A percentile compares a stretch with the other conserved stretches of the same genome.
phyloP scores from a whole-genome alignment of 2,888 invertebrate species.

The Sclerodermus sp. region DNA sequence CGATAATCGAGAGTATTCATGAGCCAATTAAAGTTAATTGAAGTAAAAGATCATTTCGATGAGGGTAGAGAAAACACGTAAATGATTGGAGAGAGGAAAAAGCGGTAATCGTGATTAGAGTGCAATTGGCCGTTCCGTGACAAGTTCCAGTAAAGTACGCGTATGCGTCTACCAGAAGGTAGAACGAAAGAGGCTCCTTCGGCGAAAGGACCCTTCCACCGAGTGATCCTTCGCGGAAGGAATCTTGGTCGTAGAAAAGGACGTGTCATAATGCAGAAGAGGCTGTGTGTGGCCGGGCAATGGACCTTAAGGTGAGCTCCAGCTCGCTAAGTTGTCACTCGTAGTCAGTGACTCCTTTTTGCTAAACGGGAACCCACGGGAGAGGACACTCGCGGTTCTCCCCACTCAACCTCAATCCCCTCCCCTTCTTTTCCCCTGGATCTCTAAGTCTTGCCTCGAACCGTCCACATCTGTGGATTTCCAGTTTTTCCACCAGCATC shows the following conservation, averaged over 20 bases:
- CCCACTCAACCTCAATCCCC: slow-evolving; percentile 14
- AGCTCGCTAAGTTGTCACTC: slow-evolving; percentile 56
- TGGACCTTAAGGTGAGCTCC: slow-evolving; percentile 47
- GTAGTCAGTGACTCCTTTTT: slow-evolving; percentile 52
- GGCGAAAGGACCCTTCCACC: slow-evolving; percentile 17
- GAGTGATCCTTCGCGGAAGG: slow-evolving; percentile 28
- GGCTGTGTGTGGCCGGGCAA: slow-evolving; percentile 39
- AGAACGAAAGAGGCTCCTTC: slow-evolving; percentile 9
- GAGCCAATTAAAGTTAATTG: too few relatives aligned
- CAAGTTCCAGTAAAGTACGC: too few relatives aligned
- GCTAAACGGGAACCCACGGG: slow-evolving; percentile 10
- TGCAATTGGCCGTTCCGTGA: too few relatives aligned
- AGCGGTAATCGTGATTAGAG: too few relatives aligned
- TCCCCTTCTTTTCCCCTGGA: slow-evolving; percentile 25
- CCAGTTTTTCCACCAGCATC: slow-evolving; percentile 49
- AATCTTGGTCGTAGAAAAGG: slow-evolving; percentile 27
- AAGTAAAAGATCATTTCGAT: too few relatives aligned
- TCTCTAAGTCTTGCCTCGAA: slow-evolving; percentile 27
- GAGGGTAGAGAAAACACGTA: too few relatives aligned
- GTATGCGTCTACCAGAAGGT: too few relatives aligned
- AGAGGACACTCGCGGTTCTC: slow-evolving; percentile 5
- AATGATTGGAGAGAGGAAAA: too few relatives aligned
- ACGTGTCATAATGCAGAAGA: slow-evolving; percentile 37
- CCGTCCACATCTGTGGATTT: slow-evolving; percentile 47
- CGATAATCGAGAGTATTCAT: too few relatives aligned